Percentiles rank a stretch among this genome's conserved stretches.
These are phyloP conservation scores for Vireo altiloquus DNA, from an alignment of 2,113 vertebrate genomes.

Conservation along the genomic window DNA sequence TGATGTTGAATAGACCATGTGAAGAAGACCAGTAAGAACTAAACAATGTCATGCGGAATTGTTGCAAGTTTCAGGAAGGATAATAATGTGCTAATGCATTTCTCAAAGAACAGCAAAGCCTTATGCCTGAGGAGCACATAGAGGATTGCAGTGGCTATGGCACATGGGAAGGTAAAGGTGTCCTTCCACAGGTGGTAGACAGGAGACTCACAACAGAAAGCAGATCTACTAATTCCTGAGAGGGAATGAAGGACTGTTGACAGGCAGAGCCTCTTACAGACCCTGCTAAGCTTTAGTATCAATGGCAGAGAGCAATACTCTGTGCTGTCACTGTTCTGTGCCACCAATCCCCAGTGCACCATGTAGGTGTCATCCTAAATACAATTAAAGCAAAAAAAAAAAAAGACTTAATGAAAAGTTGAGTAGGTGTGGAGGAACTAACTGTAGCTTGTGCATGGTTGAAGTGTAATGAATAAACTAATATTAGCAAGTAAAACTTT, in stretches of 20 bases:
- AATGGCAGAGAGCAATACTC: background rate
- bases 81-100: background rate
- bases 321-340: background rate
- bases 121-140: background rate
- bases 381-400: background rate
- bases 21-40: background rate
- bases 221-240: background rate
- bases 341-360: background rate
- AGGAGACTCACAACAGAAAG: background rate
- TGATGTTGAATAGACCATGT: background rate
- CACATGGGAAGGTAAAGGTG: background rate
- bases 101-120: background rate
- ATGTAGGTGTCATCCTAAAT: background rate
- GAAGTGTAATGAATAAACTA: background rate
- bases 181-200: background rate
- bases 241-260: background rate
- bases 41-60: background rate
- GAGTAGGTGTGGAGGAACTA: background rate
- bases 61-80: background rate
- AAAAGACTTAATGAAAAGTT: background rate
- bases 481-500: background rate
- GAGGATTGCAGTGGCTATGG: background rate
- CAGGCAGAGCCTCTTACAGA: background rate
- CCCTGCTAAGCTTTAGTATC: background rate
- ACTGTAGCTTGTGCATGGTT: rapidly evolving